Evolutionary conservation across 2,888 invertebrate genomes (phyloP), one percentile per base, ranked within the genome.

Genomic region (Netelia inedita): DNA sequence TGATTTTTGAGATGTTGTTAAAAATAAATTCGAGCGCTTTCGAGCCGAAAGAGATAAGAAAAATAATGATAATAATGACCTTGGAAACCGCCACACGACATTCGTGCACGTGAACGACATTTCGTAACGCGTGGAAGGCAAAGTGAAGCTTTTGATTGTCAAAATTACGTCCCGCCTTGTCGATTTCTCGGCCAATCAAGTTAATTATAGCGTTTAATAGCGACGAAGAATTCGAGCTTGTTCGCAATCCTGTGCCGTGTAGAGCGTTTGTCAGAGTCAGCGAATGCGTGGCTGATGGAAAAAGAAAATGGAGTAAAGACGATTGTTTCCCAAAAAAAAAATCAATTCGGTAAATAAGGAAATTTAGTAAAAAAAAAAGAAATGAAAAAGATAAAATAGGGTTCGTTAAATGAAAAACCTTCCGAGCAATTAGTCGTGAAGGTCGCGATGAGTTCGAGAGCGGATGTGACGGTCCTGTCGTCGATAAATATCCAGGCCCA

Each of bases 401-500:
- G 28, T 19, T n/a, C 41, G 46, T 63, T 9, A 46, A 41, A 69
- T 59, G 23, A 82, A 88, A 90, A 91, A 96, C 96, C 96, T 94
- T 94, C 94, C 14, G 94, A 91, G 89, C 96, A 96, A 84, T 95
- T 94, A 78, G 95, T 95, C 1, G 96, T 96, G 88, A 95, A 96
- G 0, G 95, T 96, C 76, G 95, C 94, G 59, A 97, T 89, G 87
- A 96, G 93, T 88, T 95, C 95, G 75, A 96, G 92, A 16, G 95
- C 94, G 19, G 95, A 94, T 1, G 94, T 93, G 3, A 96, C 90
- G 57, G 95, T 92, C 68, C 92, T 93, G 71, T 95, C 95, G 28
- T 95, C 95, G 88, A 95, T 94, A 90, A 95, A 95, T 88, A 95
- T 95, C 96, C 96, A 96, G 1, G 95, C 94, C 96, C 96, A 96